phyloP scores from a whole-genome alignment of 1,140 invertebrate species.

The Akabosia matsudoensis region DNA sequence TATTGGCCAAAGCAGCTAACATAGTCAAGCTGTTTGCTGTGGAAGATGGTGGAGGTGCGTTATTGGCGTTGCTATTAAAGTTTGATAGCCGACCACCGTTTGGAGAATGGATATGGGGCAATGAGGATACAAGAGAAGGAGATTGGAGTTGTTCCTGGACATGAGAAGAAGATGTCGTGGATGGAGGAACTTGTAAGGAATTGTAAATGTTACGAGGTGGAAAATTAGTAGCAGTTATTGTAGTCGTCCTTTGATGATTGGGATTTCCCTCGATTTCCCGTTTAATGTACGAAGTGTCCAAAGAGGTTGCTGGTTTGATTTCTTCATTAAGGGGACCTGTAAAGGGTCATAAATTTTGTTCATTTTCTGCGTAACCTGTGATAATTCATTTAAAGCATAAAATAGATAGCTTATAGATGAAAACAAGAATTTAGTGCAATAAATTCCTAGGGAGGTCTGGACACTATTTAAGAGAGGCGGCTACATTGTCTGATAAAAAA shows the following conservation, averaged over 20 bases:
- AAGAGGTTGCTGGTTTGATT: neutral
- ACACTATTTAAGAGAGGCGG: neutral
- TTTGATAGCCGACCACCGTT: neutral
- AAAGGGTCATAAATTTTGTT: neutral
- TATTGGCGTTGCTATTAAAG: conserved; percentile 20
- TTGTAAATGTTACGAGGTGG: neutral
- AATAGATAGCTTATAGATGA: too few relatives aligned
- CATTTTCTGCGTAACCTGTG: neutral
- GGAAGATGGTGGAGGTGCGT: conserved; percentile 22
- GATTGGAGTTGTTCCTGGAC: neutral
- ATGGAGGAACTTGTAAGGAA: neutral
- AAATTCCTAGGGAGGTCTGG: conserved; percentile 4
- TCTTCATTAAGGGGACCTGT: neutral
- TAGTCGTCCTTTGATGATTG: neutral
- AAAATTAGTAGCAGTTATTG: neutral
- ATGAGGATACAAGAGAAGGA: too few relatives aligned
- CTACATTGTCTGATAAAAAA: neutral
- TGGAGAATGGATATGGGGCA: neutral
- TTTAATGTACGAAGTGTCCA: neutral
- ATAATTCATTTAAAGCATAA: neutral
- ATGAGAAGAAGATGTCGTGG: neutral
- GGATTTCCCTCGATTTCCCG: neutral
- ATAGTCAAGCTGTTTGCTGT: conserved; percentile 29
- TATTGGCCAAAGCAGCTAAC: conserved; percentile 32
- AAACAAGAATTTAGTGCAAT: neutral